Conservation (phyloP, 2,113 vertebrate species). For the Eurystomus gularis region DNA sequence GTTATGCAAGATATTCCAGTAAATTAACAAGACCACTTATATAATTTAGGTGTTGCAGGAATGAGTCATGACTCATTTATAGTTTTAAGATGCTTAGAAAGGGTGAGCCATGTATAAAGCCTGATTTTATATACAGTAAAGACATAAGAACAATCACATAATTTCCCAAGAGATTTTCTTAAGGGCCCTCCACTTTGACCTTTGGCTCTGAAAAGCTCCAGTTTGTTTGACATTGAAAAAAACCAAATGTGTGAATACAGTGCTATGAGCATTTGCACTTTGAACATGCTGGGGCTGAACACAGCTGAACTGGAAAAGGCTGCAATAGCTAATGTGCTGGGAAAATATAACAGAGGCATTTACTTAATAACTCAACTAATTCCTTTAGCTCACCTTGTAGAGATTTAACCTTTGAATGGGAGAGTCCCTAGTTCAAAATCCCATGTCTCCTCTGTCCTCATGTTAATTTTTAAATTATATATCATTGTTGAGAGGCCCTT, state of each 20-base stretch:
- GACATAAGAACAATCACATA: constrained; percentile 31
- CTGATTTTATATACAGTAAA: constrained; percentile 35
- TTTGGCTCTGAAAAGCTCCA: constrained; percentile 21
- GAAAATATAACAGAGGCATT: constrained; percentile 47
- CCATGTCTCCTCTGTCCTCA: constrained; percentile 63
- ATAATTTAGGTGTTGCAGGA: constrained; percentile 54
- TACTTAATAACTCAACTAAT: constrained; percentile 65
- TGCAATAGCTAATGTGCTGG: constrained; percentile 37
- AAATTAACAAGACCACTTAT: constrained; percentile 52
- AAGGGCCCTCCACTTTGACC: neutral
- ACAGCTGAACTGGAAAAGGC: constrained; percentile 55
- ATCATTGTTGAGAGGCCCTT: constrained; percentile 69
- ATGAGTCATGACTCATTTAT: constrained; percentile 45
- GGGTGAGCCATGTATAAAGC: neutral
- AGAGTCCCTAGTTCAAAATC: constrained; percentile 70
- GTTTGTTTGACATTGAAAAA: constrained; percentile 31
- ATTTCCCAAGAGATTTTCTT: constrained; percentile 22
- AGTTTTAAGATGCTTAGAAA: constrained; percentile 41
- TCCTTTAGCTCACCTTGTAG: constrained; percentile 72
- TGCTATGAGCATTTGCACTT: constrained; percentile 59
- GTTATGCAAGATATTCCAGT: constrained; percentile 42
- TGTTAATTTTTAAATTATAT: constrained; percentile 81
- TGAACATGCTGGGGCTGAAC: constrained; percentile 53
- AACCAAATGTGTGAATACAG: constrained; percentile 34
- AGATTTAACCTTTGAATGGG: constrained; percentile 69